Base-by-base conservation (phyloP, 2,113 vertebrate genomes). In the Dicaeum eximium region DNA sequence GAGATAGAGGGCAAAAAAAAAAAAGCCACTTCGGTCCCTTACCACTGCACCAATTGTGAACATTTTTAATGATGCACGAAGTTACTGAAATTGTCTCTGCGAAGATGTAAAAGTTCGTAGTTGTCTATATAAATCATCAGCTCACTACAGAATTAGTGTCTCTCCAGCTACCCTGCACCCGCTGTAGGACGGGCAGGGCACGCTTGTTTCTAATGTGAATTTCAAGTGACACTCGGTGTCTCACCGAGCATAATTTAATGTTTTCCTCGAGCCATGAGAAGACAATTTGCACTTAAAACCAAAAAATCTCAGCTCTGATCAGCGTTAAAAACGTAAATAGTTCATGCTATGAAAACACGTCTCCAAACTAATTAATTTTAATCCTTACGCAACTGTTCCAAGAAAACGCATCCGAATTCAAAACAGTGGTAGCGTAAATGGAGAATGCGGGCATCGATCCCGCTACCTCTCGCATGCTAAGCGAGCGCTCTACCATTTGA, bases 361-460 rank as follows among this genome's bases (percentile, higher is more conserved):
- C 50, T n/a, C 60, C 57, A 54, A 83, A 57, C 1, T 0, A 5
- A 20, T 23, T 31, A 1, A 13, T 31, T 77, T 44, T 20, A 70
- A 53, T 16, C 20, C 20, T 45, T 33, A 58, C 1, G 31, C 15
- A 73, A 51, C 18, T 1, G 8, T 15, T 50, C 19, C 19, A 38
- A 9, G 28, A 86, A 57, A 65, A 75, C 0, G 5, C 9, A 61
- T 7, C 11, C 10, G 7, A 13, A 38, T 10, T 13, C 30, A 12
- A 56, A 80, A 44, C 1, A 69, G 25, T 9, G 2, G 13, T 23
- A 4, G 14, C 18, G 7, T 8, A 13, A 30, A 0, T 90, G 87
- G 87, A 90, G 97, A 98, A 98, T 96, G 96, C 97, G 97, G 97
- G 98, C 91, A 98, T 98, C 98, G 98, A 98, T 98, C 98, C 97